Evolutionary conservation across 1,140 invertebrate genomes (phyloP).

Genomic region (Coenobita brevimanus): DNA sequence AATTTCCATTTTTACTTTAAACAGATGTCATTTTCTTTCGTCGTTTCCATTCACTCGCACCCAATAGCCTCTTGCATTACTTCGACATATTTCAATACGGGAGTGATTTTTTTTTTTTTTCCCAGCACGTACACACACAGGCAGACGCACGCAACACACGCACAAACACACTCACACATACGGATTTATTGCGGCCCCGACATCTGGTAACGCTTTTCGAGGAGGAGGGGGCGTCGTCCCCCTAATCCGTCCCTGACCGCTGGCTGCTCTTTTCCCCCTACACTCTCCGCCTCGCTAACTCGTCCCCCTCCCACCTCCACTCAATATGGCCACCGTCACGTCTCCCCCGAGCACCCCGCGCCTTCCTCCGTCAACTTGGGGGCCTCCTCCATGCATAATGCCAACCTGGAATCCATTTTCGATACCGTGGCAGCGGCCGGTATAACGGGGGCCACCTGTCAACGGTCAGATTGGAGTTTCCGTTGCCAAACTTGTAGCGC

Average conservation of each 20-base stretch:
- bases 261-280: slow-evolving; percentile 40
- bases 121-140: no score
- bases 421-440: neutral
- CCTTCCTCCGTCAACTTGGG: no score
- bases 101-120: no score
- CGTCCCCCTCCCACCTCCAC: neutral
- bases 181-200: neutral
- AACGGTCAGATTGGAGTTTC: neutral
- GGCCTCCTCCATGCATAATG: no score
- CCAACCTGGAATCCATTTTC: no score
- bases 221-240: slow-evolving; percentile 12
- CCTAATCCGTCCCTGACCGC: slow-evolving; percentile 57
- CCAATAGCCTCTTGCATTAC: no score
- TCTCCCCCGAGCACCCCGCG: no score
- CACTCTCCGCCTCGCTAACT: neutral
- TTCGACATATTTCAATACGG: no score
- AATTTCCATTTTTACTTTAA: neutral
- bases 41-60: no score
- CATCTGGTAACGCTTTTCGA: slow-evolving; percentile 44
- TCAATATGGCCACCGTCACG: neutral
- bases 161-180: no score
- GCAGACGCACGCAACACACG: no score
- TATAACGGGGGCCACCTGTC: neutral
- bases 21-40: neutral
- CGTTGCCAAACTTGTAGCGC: no score